Percentiles rank a stretch among this genome's conserved stretches.
Conservation (phyloP, 1,140 invertebrate species). For the Drosophila ercepeae region DNA sequence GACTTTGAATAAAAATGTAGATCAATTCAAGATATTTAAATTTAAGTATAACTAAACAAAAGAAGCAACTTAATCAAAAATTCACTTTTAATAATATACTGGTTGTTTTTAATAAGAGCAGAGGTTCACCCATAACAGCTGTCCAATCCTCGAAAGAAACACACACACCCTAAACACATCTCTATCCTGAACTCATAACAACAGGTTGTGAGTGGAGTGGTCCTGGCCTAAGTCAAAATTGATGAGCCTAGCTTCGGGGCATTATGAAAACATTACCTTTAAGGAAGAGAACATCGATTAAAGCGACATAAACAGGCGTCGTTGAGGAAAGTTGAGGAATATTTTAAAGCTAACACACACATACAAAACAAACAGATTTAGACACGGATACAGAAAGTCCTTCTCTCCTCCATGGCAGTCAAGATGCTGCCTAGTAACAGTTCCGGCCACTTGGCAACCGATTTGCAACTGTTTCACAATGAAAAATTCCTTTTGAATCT, state of each 20-base stretch:
- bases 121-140: not conserved
- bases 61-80: too few relatives aligned
- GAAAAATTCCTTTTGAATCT: constrained; percentile 76
- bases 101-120: not conserved
- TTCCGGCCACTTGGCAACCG: constrained; percentile 29
- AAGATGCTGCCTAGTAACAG: constrained; percentile 61
- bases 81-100: not conserved
- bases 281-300: constrained; percentile 16
- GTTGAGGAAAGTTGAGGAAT: constrained; percentile 5
- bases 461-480: constrained; percentile 64
- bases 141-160: constrained; percentile 6
- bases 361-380: constrained; percentile 5
- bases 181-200: constrained; percentile 43
- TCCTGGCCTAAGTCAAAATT: constrained; percentile 55
- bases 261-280: constrained; percentile 51
- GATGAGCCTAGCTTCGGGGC: constrained; percentile 48
- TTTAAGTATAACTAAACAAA: too few relatives aligned
- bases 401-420: constrained; percentile 38
- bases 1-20: constrained; percentile 5
- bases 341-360: constrained; percentile 14
- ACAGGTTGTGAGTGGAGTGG: constrained; percentile 38
- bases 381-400: constrained; percentile 15
- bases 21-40: too few relatives aligned
- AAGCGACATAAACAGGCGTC: constrained; percentile 10
- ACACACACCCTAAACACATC: constrained; percentile 2